Conservation (phyloP, 2,797 vertebrate species). For the Propithecus perrieri region DNA sequence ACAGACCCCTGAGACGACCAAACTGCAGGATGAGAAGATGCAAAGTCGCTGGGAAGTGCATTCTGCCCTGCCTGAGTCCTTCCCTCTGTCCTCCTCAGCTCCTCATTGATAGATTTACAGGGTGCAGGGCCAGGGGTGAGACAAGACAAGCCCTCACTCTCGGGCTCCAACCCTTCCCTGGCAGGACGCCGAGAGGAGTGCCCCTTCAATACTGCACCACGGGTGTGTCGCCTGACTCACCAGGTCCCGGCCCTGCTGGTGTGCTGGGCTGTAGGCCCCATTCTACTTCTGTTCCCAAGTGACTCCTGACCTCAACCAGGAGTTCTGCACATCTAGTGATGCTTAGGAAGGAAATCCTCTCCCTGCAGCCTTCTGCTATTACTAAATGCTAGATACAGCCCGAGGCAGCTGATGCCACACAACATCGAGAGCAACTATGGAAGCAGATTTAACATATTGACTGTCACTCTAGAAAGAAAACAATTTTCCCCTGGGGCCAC, state of each 20-base stretch:
- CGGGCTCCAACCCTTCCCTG: accelerated
- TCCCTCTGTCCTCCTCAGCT: neutral
- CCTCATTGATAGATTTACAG: neutral
- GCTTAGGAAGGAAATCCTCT: neutral
- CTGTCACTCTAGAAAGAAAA: too few relatives aligned
- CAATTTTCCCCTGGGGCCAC: too few relatives aligned
- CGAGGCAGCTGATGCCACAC: accelerated
- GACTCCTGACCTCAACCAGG: neutral
- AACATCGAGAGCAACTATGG: neutral
- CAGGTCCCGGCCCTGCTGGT: too few relatives aligned
- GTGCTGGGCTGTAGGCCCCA: neutral
- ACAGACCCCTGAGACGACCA: too few relatives aligned
- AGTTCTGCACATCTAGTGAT: neutral
- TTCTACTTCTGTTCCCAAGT: neutral
- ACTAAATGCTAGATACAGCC: neutral
- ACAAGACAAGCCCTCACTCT: too few relatives aligned
- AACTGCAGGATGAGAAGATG: neutral
- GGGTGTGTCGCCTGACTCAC: neutral
- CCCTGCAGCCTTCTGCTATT: neutral
- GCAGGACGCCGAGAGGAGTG: neutral
- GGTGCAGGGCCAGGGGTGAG: neutral
- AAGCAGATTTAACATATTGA: neutral
- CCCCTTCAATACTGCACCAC: neutral
- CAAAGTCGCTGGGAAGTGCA: neutral
- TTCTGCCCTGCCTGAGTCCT: neutral